Conservation (phyloP, 2,888 invertebrate genomes). For the Cataglyphis rosenhaueri region DNA sequence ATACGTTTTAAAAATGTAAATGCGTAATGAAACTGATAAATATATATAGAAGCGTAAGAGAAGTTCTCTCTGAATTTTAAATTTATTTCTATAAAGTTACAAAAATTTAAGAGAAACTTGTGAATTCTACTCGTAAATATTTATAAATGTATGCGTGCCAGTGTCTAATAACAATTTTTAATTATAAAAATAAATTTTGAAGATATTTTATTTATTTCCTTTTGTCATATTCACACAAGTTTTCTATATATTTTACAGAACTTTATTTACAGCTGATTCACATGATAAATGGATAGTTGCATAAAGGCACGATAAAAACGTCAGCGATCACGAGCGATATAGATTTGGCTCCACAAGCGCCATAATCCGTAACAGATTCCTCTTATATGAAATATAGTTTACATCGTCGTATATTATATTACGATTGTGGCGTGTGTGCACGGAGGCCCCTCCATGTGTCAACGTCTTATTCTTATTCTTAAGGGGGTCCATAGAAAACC, state of each 20-base stretch:
- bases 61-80: background rate
- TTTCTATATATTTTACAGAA: slow-evolving; percentile 29
- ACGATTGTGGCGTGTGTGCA: slow-evolving; percentile 61
- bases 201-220: background rate
- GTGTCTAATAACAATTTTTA: background rate
- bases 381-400: slow-evolving; percentile 70
- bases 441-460: slow-evolving; percentile 79
- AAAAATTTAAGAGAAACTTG: background rate
- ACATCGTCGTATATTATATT: slow-evolving; percentile 76
- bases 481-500: slow-evolving; percentile 70
- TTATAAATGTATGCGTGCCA: background rate
- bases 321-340: slow-evolving; percentile 57
- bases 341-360: slow-evolving; percentile 65
- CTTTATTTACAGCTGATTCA: slow-evolving; percentile 8
- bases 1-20: background rate
- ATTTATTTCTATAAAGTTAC: background rate
- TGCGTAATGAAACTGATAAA: background rate
- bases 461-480: slow-evolving; percentile 84
- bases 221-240: background rate
- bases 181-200: background rate
- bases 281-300: slow-evolving; percentile 52
- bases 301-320: slow-evolving; percentile 67
- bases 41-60: background rate
- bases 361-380: slow-evolving; percentile 73
- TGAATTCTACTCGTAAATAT: background rate